Base-by-base conservation (phyloP, 2,113 vertebrate species). In the Nyctereutes procyonoides region DNA sequence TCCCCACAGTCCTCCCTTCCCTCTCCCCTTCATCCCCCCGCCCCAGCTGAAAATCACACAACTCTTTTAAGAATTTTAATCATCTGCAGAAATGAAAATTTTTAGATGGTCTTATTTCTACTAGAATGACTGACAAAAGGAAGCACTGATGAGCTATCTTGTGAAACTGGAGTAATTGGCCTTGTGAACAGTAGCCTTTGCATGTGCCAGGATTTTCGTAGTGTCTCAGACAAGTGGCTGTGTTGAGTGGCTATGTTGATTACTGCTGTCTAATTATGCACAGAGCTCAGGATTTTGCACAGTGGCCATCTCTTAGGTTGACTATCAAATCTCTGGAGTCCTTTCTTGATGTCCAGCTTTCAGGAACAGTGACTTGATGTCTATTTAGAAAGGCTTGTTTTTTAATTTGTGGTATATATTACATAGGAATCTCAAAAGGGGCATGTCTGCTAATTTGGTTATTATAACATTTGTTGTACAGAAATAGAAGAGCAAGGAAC, bases 21-120 rank as follows among this genome's bases (percentile, higher is more conserved):
- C 63, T 86, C 35, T 95, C 62, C 56, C 82, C 67, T 82, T 82
- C 24, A 58, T 13, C 30, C 28, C 67, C 38, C 55, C 26, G 38
- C 69, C 76, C 86, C 88, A 90, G 96, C 87, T 98, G 96, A 97
- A 98, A 98, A 96, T 73, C 94, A 95, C 7, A 87, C 58, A 97
- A 85, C 86, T 95, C 65, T 96, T 97, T 22, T 92, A 96, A 96
- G 95, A 93, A 89, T 98, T 97, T 97, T 96, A 98, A 98, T 98
- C 97, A 97, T 98, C 95, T 98, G 81, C 97, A 98, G 95, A 97
- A 98, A 98, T 97, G 95, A 97, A 0, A 38, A 98, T 92, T 97
- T 67, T 93, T 96, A 91, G 81, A 90, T 85, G 12, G 30, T 97
- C 77, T 97, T 96, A 90, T 96, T 98, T 96, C 87, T 95, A 71